Evolutionary conservation across 1,140 invertebrate species (phyloP), one percentile per base, ranked within the genome.

Genomic region (Drosophila repleta): DNA sequence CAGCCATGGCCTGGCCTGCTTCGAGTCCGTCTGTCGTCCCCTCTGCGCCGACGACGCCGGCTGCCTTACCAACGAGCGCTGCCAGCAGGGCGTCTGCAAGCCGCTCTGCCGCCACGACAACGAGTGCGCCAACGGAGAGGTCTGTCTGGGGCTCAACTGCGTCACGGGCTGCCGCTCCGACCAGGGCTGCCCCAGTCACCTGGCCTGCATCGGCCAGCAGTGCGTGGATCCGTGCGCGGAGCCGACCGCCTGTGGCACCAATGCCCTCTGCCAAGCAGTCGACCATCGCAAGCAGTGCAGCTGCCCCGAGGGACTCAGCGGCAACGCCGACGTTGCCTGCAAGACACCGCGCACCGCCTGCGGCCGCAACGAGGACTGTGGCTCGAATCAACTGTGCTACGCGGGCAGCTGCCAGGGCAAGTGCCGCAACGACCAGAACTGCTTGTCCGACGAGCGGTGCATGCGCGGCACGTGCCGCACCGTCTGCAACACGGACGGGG

Each of bases 401-500:
- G 95, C 94, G 6, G 94, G 94, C 67, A 93, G 94, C 15, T 98
- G 97, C 87, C 94, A 96, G 85, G 92, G 94, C 43, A 94, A 94
- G 13, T 97, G 97, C 90, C 93, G 94, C 71, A 97, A 96, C 74
- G 96, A 97, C 80, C 93, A 92, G 57, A 95, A 96, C 79, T 98
- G 97, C 87, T 91, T 97, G 58, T 94, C 95, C 17, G 96, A 97
- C 90, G 96, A 97, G 92, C 94, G 96, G 67, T 98, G 97, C 91
- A 94, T 97, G 49, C 93, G 94, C 37, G 96, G 96, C 35, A 93
- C 96, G 17, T 98, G 97, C 80, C 95, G 96, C 90, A 93, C 95
- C 3, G 95, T 97, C 17, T 98, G 96, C 79, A 97, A 97, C 88
- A 96, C 95, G 56, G 97, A 98, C 87, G 93, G 94, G 37, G 95